phyloP scores from a whole-genome alignment of 2,888 invertebrate species.

The Glaucopsyche alexis region DNA sequence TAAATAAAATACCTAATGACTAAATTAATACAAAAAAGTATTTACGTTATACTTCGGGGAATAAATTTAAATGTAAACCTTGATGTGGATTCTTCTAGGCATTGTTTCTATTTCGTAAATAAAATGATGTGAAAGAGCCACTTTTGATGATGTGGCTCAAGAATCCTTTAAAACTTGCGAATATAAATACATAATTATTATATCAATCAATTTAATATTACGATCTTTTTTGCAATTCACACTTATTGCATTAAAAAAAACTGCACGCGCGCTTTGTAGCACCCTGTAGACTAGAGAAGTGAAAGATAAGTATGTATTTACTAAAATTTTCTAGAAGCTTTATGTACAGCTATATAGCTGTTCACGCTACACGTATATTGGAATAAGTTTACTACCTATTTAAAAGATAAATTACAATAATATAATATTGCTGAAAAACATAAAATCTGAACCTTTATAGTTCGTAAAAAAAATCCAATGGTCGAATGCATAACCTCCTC shows the following conservation, averaged over 20 bases:
- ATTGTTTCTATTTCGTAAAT: neutral
- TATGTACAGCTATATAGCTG: conserved; percentile 58
- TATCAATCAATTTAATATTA: neutral
- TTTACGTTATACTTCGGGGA: neutral
- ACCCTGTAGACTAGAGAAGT: conserved; percentile 71
- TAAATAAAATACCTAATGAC: conserved; percentile 50
- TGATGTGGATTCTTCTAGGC: neutral
- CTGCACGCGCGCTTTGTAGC: conserved; percentile 49
- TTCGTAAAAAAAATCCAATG: too few species aligned
- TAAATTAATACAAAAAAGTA: conserved; percentile 42
- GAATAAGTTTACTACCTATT: neutral
- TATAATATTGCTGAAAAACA: neutral
- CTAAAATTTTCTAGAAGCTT: conserved; percentile 63
- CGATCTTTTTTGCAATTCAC: neutral
- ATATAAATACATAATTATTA: too few species aligned
- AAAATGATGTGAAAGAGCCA: neutral
- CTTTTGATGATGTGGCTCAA: too few species aligned
- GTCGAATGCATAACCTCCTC: too few species aligned
- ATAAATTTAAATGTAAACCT: neutral
- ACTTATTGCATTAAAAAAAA: neutral
- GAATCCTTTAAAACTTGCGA: too few species aligned
- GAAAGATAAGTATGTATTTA: conserved; percentile 55
- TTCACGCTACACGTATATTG: conserved; percentile 10
- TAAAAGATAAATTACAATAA: neutral
- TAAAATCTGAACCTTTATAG: too few species aligned